These are phyloP conservation scores for Carduelis carduelis DNA, from an alignment of 2,797 vertebrate species.

Conservation along the genomic window DNA sequence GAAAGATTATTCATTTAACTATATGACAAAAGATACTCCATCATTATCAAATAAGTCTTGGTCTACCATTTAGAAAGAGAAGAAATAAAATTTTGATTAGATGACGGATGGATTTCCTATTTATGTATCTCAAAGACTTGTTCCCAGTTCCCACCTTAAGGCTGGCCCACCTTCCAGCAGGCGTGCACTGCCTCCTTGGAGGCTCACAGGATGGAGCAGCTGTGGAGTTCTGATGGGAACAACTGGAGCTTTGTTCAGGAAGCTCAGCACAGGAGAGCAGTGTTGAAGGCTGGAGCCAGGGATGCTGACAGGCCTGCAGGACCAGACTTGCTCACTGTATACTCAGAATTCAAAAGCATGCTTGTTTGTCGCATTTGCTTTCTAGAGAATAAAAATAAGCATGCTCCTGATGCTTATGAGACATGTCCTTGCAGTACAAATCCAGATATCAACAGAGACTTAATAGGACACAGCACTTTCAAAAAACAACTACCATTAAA, in stretches of 20 bases:
- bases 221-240: not conserved
- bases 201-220: not conserved
- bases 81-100: not conserved
- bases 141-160: not conserved
- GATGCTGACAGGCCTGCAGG: not conserved
- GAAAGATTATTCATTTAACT: constrained; percentile 5
- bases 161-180: not conserved
- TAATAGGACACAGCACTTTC: fast-evolving
- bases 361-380: not conserved
- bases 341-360: not conserved
- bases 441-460: not conserved
- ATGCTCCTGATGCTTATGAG: not conserved
- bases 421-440: not conserved
- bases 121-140: not conserved
- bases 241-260: not conserved
- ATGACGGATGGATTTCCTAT: not conserved
- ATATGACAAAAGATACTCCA: not conserved
- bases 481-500: not conserved
- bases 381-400: not conserved
- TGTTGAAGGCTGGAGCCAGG: not conserved
- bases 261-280: fast-evolving
- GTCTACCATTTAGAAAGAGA: not conserved
- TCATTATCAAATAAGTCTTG: not conserved
- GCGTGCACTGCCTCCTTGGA: not conserved
- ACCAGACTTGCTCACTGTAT: not conserved